phyloP scores from a whole-genome alignment of 2,888 invertebrate genomes.

The Pecten maximus region DNA sequence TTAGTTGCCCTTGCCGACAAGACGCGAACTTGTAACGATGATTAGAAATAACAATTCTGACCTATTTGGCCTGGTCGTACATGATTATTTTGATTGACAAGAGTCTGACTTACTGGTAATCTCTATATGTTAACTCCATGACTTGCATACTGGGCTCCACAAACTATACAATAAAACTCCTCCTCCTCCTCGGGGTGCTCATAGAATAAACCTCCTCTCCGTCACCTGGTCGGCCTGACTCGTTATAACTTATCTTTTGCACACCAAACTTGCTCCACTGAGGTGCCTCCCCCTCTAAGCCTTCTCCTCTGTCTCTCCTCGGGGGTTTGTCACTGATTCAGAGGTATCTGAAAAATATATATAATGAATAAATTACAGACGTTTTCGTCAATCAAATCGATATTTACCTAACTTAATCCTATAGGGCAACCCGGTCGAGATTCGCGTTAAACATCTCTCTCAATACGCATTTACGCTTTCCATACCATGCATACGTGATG shows the following conservation, averaged over 20 bases:
- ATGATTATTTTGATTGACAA: constrained; percentile 96
- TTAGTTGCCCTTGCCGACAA: too few relatives aligned
- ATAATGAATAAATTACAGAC: too few relatives aligned
- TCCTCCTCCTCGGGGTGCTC: background rate
- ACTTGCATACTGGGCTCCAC: constrained; percentile 31
- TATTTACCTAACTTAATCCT: too few relatives aligned
- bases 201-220: background rate
- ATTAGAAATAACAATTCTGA: too few relatives aligned
- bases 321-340: background rate
- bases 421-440: too few relatives aligned
- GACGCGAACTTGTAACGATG: too few relatives aligned
- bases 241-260: background rate
- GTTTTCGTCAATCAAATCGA: too few relatives aligned
- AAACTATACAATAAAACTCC: background rate
- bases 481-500: too few relatives aligned
- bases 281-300: background rate
- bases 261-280: background rate
- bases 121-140: constrained; percentile 67
- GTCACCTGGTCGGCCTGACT: too few relatives aligned
- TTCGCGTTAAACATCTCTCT: too few relatives aligned
- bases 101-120: constrained; percentile 85
- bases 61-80: constrained; percentile 83
- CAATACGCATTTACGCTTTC: too few relatives aligned
- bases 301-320: background rate
- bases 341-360: background rate